phyloP scores from a whole-genome alignment of 1,140 invertebrate genomes.

The Orussus abietinus region DNA sequence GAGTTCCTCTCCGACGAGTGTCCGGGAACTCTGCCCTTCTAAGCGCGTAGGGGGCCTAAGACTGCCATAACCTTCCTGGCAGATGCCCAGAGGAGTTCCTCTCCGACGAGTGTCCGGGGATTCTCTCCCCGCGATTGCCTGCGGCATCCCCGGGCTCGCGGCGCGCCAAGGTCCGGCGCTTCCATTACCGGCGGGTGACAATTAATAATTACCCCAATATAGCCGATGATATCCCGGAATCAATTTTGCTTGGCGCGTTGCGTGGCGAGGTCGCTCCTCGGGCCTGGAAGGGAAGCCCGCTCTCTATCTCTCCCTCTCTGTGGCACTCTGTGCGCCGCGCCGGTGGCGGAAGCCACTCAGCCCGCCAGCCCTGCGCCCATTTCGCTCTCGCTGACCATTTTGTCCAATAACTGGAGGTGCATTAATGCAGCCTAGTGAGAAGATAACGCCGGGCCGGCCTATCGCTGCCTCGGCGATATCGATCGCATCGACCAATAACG shows the following conservation, averaged over 20 bases:
- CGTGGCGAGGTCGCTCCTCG: conserved; percentile 16
- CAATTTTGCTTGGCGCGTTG: conserved; percentile 32
- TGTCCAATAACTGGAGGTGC: conserved; percentile 42
- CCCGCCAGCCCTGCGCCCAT: conserved; percentile 16
- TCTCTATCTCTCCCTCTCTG: neutral
- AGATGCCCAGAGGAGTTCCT: too few relatives aligned
- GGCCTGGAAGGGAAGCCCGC: neutral
- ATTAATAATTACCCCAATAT: conserved; percentile 45
- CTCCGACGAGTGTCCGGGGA: too few relatives aligned
- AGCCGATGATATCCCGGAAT: conserved; percentile 37
- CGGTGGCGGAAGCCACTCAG: conserved; percentile 7
- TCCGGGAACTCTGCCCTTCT: too few relatives aligned
- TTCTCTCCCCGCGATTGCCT: too few relatives aligned
- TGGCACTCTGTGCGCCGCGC: neutral
- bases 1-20: too few relatives aligned
- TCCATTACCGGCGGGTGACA: conserved; percentile 35
- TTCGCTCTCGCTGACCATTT: conserved; percentile 35
- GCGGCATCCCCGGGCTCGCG: too few relatives aligned
- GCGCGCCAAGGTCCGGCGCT: conserved; percentile 17
- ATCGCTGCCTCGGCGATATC: conserved; percentile 21
- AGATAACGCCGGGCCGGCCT: conserved; percentile 35
- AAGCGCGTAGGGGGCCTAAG: too few relatives aligned
- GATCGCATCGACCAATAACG: conserved; percentile 16
- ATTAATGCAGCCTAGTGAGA: conserved; percentile 45
- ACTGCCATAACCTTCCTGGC: too few relatives aligned